These are phyloP conservation scores for Tragelaphus buxtoni DNA, from an alignment of 2,113 vertebrate species.

Conservation along the genomic window DNA sequence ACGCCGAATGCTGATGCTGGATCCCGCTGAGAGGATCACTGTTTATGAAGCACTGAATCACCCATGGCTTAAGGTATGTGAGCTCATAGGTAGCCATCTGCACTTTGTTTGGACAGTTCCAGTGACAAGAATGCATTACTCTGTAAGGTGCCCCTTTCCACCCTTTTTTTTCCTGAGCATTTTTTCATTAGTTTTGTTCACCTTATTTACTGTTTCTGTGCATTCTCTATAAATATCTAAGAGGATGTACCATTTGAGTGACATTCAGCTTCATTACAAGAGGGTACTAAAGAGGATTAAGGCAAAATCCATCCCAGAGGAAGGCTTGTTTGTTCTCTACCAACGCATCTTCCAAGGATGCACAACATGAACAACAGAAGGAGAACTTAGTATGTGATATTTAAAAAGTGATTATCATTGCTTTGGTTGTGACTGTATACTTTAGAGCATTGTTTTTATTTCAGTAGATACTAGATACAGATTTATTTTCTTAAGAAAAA, in stretches of 20 bases:
- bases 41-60: conserved; percentile 99
- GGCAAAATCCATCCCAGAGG: neutral
- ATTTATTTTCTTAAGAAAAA: neutral
- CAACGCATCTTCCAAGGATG: neutral
- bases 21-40: conserved; percentile 98
- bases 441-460: conserved; percentile 19
- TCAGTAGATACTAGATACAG: neutral
- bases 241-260: neutral
- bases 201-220: neutral
- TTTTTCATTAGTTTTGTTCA: neutral
- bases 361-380: neutral
- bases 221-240: neutral
- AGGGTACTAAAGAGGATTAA: neutral
- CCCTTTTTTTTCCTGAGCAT: neutral
- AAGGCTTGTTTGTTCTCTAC: neutral
- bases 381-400: neutral
- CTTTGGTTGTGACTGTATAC: neutral
- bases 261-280: neutral
- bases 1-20: conserved; percentile 98
- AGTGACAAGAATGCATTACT: neutral
- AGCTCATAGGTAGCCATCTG: neutral
- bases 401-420: neutral
- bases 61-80: conserved; percentile 97
- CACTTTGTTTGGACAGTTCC: neutral
- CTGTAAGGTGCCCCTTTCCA: neutral